Conservation (phyloP, 2,888 invertebrate species). For the Epsilonema sp. region DNA sequence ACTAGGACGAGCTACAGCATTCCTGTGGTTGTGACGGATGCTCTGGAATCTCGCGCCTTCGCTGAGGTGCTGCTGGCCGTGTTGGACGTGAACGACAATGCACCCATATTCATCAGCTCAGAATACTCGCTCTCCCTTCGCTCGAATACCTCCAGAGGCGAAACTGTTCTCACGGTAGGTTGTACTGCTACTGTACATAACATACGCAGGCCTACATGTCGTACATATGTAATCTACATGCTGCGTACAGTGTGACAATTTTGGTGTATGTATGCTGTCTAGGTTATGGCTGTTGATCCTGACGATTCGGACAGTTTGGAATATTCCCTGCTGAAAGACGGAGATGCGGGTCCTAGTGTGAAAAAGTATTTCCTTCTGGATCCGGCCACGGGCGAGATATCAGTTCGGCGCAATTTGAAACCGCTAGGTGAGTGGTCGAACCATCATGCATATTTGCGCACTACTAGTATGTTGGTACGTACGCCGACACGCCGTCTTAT, state of each 20-base stretch:
- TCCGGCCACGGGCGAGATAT: constrained; percentile 6
- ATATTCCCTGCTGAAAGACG: constrained; percentile 11
- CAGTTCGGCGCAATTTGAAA: neutral
- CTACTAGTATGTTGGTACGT: too few species aligned
- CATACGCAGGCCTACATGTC: too few species aligned
- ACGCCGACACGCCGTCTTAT: too few species aligned
- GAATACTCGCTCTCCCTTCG: constrained; percentile 55
- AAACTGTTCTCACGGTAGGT: constrained; percentile 52
- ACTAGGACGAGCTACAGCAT: constrained; percentile 6
- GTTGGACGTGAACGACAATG: constrained; percentile 76
- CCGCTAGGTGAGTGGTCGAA: neutral
- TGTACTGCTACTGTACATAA: constrained; percentile 2
- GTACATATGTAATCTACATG: too few species aligned
- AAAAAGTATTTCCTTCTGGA: constrained; percentile 10
- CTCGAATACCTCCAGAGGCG: constrained; percentile 51
- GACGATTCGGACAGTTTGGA: constrained; percentile 13
- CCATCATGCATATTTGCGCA: too few species aligned
- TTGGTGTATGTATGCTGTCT: too few species aligned
- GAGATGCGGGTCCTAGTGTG: constrained; percentile 4
- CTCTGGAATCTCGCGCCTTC: constrained; percentile 16
- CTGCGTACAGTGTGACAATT: too few species aligned
- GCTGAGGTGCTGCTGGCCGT: constrained; percentile 16
- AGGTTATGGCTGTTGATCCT: constrained; percentile 12
- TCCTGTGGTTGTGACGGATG: constrained; percentile 16
- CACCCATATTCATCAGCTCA: constrained; percentile 68